Base-by-base conservation (phyloP, 1,140 invertebrate genomes). In the Pinna nobilis region DNA sequence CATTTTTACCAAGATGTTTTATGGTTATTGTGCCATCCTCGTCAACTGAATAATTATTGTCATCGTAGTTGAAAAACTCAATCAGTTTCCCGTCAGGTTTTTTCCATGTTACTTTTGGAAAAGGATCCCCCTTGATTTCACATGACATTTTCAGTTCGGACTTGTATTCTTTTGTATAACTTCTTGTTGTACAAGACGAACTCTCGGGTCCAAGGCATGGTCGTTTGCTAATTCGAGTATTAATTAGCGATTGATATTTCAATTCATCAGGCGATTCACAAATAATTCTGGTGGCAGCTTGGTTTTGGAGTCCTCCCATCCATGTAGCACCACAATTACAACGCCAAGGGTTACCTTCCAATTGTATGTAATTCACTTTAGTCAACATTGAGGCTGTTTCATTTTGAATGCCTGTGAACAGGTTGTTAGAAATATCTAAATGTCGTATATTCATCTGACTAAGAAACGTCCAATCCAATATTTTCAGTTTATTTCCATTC, bases 381-480 rank as follows among this genome's bases (percentile, higher is more conserved):
- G 30, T 30, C 9, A 59, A 59, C 37, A n/a, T 35, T 20, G 37
- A n/a, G 0, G 37, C 18, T 2, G 20, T 33, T 59, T 30, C 18
- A 59, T 59, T 59, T 18, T 30, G 37, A 9, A 59, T 15, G 18
- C 37, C 30, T 11, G 55, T 59, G 23, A 59, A 59, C 28, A 33
- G 23, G 55, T 59, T 59, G 18, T 33, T 33, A 35, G 55, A 59
- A 15, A 59, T 59, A n/a, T 59, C 55, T 13, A 59, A 23, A 25
- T 37, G 37, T 7, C 15, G 15, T 33, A 59, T 30, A 18, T 18
- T 59, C 20, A 7, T 32, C n/a, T 2, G 9, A n/a, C 3, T n/a
- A 0, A 33, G 33, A 20, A 59, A 59, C 6, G 30, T 59, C 55
- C 55, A 59, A 5, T 59, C 55, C 18, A 59, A 33, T 0, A 15